Conservation (phyloP, 2,113 vertebrate species). For the Hippolais icterina region DNA sequence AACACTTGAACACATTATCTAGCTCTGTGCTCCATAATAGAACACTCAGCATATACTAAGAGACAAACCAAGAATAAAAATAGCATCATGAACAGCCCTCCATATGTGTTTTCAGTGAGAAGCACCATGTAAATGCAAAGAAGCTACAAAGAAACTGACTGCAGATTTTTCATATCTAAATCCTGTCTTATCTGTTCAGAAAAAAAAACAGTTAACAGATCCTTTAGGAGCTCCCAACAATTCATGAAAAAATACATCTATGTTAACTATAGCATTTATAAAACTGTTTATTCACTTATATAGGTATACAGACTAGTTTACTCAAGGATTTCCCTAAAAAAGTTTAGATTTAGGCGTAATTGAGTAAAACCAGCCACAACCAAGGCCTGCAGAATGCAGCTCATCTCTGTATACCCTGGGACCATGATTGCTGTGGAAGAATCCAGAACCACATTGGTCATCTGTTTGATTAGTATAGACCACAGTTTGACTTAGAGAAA, state of each 20-base stretch:
- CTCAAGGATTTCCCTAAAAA: neutral
- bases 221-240: neutral
- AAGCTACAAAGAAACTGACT: neutral
- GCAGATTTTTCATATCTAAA: neutral
- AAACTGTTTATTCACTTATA: neutral
- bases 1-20: neutral
- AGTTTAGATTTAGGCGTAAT: neutral
- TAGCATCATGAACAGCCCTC: neutral
- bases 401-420: neutral
- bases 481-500: neutral
- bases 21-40: slow-evolving; percentile 9
- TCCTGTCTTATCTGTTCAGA: neutral
- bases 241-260: neutral
- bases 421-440: neutral
- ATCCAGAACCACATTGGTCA: accelerated
- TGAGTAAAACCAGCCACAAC: neutral
- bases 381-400: neutral
- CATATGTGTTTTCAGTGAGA: slow-evolving; percentile 15
- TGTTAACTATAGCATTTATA: neutral
- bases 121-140: neutral
- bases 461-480: neutral
- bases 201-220: neutral
- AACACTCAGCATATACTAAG: neutral
- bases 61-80: slow-evolving; percentile 15
- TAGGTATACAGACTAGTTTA: neutral